Conservation (phyloP, 2,888 invertebrate genomes). For the Chirona hameri region DNA sequence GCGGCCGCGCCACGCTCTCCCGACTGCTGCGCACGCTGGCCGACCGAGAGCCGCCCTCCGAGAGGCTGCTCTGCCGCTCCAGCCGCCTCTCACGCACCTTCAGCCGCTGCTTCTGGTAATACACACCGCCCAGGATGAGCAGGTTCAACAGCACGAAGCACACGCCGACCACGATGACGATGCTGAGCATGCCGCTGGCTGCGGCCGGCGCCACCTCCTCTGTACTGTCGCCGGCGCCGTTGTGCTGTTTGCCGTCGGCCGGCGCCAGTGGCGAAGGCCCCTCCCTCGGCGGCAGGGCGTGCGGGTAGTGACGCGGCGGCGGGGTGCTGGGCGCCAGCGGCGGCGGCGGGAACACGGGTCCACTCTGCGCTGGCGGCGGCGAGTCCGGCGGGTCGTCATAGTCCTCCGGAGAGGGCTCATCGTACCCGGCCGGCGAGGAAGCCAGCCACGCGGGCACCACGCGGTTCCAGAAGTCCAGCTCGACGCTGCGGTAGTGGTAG, state of each 20-base stretch:
- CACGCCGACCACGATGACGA: conserved; percentile 56
- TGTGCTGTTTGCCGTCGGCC: not conserved
- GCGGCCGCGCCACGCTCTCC: not conserved
- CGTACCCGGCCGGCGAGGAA: not conserved
- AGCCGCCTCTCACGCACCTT: conserved; percentile 30
- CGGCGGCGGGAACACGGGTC: not conserved
- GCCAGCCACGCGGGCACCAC: not conserved
- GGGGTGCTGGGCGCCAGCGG: not conserved
- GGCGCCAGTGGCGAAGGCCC: not conserved
- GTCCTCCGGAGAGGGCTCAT: not conserved
- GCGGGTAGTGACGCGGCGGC: not conserved
- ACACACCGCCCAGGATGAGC: conserved; percentile 63
- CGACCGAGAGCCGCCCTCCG: not conserved
- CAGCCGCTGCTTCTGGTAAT: conserved; percentile 53
- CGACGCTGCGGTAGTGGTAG: conserved; percentile 36
- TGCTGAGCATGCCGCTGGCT: conserved; percentile 42
- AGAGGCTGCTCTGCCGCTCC: not conserved
- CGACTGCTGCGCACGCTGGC: not conserved
- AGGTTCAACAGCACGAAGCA: conserved; percentile 70
- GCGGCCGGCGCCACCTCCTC: not conserved
- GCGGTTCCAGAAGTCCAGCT: conserved; percentile 39
- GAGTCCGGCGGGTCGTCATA: not conserved
- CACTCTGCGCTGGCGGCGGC: not conserved
- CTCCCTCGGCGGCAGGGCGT: not conserved
- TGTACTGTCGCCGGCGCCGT: not conserved